A percentile compares a stretch with the other conserved stretches of the same genome.
These are phyloP conservation scores for Dasyornis broadbenti DNA, from an alignment of 2,113 vertebrate species.

Conservation along the genomic window DNA sequence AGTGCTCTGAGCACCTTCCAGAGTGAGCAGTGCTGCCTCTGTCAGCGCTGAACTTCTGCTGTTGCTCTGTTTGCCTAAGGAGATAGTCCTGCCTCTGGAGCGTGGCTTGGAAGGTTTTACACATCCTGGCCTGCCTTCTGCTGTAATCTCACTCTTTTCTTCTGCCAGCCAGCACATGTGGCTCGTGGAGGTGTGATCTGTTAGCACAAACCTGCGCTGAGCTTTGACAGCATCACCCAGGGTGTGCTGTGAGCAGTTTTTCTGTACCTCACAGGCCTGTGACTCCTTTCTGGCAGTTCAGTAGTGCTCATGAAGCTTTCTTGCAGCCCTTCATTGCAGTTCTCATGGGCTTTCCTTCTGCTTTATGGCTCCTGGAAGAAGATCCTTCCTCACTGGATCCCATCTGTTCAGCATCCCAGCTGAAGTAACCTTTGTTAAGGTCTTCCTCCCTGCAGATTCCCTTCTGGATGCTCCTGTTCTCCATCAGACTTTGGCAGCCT, in stretches of 20 bases:
- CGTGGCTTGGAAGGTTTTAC: fast-evolving
- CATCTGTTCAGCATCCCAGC: not conserved
- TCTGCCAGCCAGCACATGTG: not conserved
- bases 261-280: not conserved
- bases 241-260: not conserved
- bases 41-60: not conserved
- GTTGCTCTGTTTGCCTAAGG: not conserved
- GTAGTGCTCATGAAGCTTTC: not conserved
- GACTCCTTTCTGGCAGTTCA: not conserved
- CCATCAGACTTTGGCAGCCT: not conserved
- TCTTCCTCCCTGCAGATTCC: not conserved
- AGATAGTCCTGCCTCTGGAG: not conserved
- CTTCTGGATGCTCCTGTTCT: not conserved
- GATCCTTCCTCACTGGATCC: not conserved
- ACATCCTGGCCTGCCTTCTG: not conserved
- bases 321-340: not conserved
- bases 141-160: not conserved
- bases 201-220: not conserved
- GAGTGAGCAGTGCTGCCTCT: not conserved
- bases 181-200: not conserved
- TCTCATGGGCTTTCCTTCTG: not conserved
- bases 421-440: not conserved
- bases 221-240: not conserved
- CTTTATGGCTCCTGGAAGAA: not conserved
- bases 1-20: not conserved